Evolutionary conservation across 1,140 invertebrate genomes (phyloP), one percentile per base, ranked within the genome.

Genomic region (Phymastichus coffea): DNA sequence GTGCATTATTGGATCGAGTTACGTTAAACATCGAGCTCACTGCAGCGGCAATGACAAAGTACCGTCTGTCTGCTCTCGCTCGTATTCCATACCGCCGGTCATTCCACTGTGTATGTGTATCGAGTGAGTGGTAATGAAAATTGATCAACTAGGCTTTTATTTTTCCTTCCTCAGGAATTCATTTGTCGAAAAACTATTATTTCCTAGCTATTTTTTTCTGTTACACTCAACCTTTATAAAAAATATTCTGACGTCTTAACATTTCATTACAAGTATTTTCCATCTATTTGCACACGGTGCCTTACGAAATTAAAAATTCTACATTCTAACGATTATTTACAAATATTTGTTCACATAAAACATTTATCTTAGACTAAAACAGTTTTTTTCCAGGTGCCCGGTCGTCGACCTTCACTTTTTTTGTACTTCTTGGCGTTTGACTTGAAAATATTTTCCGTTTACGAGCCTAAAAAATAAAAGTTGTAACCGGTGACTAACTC

Each of bases 1-100:
- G 66, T 76, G 74, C 78, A 80, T 80, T 80, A 80, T 77, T 73
- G 77, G 75, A 68, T 80, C 69, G 76, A 75, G 73, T 80, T 80
- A 79, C 78, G 68, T 69, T 73, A 78, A 77, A 80, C 72, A 77
- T 64, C 69, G 68, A 58, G 52, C 43, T 47, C 47, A n/a, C n/a
- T n/a, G 49, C 26, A 47, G 38, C 57, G 44, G 26, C 43, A 63
- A 17, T 33, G n/a, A n/a, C n/a, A n/a, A n/a, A n/a, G n/a, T n/a
- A n/a, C n/a, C n/a, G n/a, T n/a, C n/a, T n/a, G 12, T 19, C 61
- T 62, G 51, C 57, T 68, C 41, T 60, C 40, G 48, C 47, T 59
- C 47, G 55, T 61, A 61, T 57, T 55, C 59, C 52, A 64, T 58
- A 38, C 25, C 51, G 47, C 38, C n/a, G n/a, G n/a, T n/a, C 54